A percentile compares a stretch with the other conserved stretches of the same genome.
Conservation (phyloP, 2,797 vertebrate species). For the Cirrhinus molitorella region DNA sequence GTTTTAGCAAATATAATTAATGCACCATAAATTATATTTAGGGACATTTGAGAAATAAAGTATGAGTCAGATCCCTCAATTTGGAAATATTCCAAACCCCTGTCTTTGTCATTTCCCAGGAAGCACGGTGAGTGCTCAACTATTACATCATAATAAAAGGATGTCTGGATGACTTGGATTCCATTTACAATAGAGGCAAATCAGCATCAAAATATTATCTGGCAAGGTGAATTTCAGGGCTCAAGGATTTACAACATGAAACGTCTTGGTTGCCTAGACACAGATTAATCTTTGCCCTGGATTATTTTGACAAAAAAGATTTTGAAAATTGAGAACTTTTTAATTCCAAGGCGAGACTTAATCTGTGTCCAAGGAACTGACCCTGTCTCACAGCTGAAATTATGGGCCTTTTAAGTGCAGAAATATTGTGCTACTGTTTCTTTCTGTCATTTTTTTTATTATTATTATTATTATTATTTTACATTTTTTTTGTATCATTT, state of each 20-base stretch:
- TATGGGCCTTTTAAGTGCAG: neutral
- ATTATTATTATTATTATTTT: too few species aligned
- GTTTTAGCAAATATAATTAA: slow-evolving; percentile 65
- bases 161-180: slow-evolving; percentile 21
- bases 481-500: too few species aligned
- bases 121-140: neutral
- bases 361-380: neutral
- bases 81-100: slow-evolving; percentile 24
- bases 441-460: too few species aligned
- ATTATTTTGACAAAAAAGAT: slow-evolving; percentile 30
- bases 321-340: neutral
- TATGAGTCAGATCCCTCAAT: slow-evolving; percentile 30
- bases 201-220: slow-evolving; percentile 3
- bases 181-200: slow-evolving; percentile 20
- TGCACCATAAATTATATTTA: slow-evolving; percentile 61
- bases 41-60: slow-evolving; percentile 45
- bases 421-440: too few species aligned
- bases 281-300: slow-evolving; percentile 18
- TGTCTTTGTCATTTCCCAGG: neutral
- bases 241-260: slow-evolving; percentile 21
- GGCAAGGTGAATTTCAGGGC: slow-evolving; percentile 18
- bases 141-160: slow-evolving; percentile 20
- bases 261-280: slow-evolving; percentile 1
- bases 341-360: neutral
- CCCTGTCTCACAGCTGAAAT: neutral